phyloP scores from a whole-genome alignment of 2,888 invertebrate genomes.

The Boloria euphrosyne region DNA sequence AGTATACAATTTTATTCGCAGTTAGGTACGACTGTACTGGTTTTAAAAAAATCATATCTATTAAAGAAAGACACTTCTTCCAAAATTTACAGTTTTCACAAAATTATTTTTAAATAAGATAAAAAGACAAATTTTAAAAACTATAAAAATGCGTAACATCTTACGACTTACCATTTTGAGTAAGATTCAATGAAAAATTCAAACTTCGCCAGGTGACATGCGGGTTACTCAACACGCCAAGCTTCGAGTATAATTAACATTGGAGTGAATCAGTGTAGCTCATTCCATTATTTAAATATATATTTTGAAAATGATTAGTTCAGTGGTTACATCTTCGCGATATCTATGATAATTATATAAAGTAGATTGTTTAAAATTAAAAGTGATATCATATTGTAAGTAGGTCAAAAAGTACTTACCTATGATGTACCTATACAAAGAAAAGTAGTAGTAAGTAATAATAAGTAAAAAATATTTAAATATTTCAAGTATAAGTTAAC shows the following conservation, averaged over 20 bases:
- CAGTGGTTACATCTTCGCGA: conserved; percentile 15
- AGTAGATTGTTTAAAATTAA: not conserved
- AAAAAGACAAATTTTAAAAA: too few species aligned
- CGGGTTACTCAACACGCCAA: conserved; percentile 6
- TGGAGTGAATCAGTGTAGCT: conserved; percentile 18
- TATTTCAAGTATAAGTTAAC: too few species aligned
- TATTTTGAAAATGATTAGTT: conserved; percentile 17
- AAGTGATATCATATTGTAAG: conserved; percentile 4
- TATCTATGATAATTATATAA: conserved; percentile 21
- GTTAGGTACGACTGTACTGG: too few species aligned
- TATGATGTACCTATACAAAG: not conserved
- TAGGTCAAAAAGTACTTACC: not conserved
- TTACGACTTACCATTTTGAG: conserved; percentile 4
- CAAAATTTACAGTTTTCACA: too few species aligned
- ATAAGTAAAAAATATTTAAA: too few species aligned
- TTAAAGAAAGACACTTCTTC: too few species aligned
- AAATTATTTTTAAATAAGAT: too few species aligned
- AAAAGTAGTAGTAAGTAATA: not conserved
- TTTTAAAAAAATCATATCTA: too few species aligned
- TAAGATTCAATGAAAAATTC: not conserved
- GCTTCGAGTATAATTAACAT: conserved; percentile 14
- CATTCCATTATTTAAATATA: conserved; percentile 31
- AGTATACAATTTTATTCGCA: too few species aligned
- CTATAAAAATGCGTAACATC: too few species aligned
- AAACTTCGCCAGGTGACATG: conserved; percentile 4